phyloP scores from a whole-genome alignment of 37 sponge, comb jelly and placozoan species.

The Tethya wilhelma region DNA sequence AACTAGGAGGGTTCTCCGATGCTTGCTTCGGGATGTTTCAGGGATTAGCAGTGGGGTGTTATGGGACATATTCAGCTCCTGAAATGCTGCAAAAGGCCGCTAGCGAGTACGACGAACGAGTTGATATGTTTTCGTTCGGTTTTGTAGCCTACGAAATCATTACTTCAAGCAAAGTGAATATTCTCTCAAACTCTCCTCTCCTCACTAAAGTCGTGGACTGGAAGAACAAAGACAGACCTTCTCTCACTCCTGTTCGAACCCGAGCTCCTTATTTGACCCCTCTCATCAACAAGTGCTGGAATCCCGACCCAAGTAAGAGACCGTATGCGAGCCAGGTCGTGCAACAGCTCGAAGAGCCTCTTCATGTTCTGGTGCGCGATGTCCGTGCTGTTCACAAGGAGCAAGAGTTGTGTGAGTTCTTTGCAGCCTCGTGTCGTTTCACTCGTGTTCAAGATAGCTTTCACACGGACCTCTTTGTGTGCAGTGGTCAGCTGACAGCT shows the following conservation, averaged over 20 bases:
- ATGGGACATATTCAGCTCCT: conserved; percentile 68
- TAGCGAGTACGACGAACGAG: conserved; percentile 70
- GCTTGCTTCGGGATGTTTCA: conserved; percentile 45
- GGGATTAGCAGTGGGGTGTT: conserved; percentile 29
- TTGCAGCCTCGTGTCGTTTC: conserved; percentile 43
- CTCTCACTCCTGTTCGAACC: conserved; percentile 21
- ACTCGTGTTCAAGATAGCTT: conserved; percentile 12
- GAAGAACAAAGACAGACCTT: conserved; percentile 29
- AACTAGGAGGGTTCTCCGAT: conserved; percentile 57
- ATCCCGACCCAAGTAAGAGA: conserved; percentile 41
- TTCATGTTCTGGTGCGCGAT: conserved; percentile 16
- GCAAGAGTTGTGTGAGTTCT: conserved; percentile 41
- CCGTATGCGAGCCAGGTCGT: conserved; percentile 60
- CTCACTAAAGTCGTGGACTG: background rate
- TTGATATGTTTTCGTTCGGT: conserved; percentile 74
- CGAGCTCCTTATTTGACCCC: conserved; percentile 44
- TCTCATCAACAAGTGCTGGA: conserved; percentile 57
- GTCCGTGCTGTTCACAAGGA: conserved; percentile 13
- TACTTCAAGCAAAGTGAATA: conserved; percentile 33
- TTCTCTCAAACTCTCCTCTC: conserved; percentile 12
- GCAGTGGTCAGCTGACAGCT: conserved; percentile 38
- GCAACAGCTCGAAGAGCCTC: conserved; percentile 24
- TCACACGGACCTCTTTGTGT: conserved; percentile 45
- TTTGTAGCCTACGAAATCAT: conserved; percentile 75
- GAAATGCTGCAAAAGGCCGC: conserved; percentile 47